These are phyloP conservation scores for Fopius arisanus DNA, from an alignment of 1,140 invertebrate genomes.

Conservation along the genomic window DNA sequence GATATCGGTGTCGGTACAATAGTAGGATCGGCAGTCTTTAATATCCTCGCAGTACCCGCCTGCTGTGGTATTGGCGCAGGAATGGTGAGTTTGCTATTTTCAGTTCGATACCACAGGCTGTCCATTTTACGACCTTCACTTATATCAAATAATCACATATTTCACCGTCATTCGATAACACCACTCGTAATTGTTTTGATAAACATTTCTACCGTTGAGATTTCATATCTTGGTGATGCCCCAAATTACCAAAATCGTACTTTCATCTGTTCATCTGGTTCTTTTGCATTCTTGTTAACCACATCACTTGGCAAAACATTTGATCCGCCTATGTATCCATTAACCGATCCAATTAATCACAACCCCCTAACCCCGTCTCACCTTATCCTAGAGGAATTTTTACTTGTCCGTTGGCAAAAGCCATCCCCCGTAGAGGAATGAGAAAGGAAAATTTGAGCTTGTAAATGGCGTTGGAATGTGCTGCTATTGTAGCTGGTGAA, in stretches of 20 bases:
- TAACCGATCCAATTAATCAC: not conserved
- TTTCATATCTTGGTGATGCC: not conserved
- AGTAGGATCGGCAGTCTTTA: constrained; percentile 76
- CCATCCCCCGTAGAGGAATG: not conserved
- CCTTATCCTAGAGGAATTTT: not conserved
- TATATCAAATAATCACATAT: too few species aligned
- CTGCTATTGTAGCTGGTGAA: not conserved
- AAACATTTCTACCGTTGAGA: not conserved
- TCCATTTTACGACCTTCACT: not conserved
- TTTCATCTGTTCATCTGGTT: too few species aligned
- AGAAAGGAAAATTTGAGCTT: not conserved
- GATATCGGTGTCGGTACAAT: constrained; percentile 73
- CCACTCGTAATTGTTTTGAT: not conserved
- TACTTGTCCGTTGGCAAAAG: not conserved
- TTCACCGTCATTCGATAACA: too few species aligned
- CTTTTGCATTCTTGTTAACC: too few species aligned
- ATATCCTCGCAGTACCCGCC: constrained; percentile 74
- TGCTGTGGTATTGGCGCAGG: constrained; percentile 69
- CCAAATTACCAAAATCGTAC: too few species aligned
- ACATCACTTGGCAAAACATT: too few species aligned
- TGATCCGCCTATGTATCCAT: not conserved
- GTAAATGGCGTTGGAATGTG: not conserved
- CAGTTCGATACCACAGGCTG: not conserved
- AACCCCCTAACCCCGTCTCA: not conserved
- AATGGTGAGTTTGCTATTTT: constrained; percentile 56